Evolutionary conservation across 2,113 vertebrate species (phyloP), one percentile per base, ranked within the genome.

Genomic region (Piprites chloris): DNA sequence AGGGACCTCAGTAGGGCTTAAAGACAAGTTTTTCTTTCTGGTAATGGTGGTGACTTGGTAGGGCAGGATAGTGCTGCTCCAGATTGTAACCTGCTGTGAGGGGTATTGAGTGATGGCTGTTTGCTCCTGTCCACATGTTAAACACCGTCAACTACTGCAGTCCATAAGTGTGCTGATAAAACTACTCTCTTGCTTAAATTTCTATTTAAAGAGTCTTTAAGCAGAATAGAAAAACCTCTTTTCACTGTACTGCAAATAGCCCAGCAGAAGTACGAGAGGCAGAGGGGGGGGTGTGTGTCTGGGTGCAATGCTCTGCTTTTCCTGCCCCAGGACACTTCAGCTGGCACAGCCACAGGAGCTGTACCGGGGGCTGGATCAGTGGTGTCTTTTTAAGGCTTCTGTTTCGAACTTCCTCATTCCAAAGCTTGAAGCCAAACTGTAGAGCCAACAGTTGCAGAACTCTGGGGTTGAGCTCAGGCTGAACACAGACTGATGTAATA

Each of bases 301-400:
- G 65, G 32, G 53, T 61, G 39, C 55, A 59, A 35, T 3, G 59
- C 9, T 69, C 33, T 81, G 41, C 47, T 82, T 21, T 41, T 59
- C 26, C 28, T 42, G 82, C 85, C 2, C 53, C 27, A 71, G 58
- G 37, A 55, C n/a, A 21, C 53, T 21, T 35, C 0, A 4, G 62
- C 61, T 67, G 41, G 37, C 37, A 5, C 1, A 1, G 68, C 35
- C 63, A 47, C 63, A 84, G 72, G 22, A 32, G 21, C 39, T 84
- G 66, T 68, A 66, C 14, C 0, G 16, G 58, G 42, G 84, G 14
- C 78, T 35, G 9, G 26, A 72, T 50, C 37, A 15, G 12, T 71
- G 65, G 46, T 91, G 91, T 75, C 96, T 96, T 95, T 97, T 96
- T 93, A 96, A 94, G 92, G 95, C 94, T 96, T 95, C 92, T 97